Evolutionary conservation across 2,113 vertebrate species (phyloP).

Genomic region (Speoplatyrhinus poulsoni): DNA sequence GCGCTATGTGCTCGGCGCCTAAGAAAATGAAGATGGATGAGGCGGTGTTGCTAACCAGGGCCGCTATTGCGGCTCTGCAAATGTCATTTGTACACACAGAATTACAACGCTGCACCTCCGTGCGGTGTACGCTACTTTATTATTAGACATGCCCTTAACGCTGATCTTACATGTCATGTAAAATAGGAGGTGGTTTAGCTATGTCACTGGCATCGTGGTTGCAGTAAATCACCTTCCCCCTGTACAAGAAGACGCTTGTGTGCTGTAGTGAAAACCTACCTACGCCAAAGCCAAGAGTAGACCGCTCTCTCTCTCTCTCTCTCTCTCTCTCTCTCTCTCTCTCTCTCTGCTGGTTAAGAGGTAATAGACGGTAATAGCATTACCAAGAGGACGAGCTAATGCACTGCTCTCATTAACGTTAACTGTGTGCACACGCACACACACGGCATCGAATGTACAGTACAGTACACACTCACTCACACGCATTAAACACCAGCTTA

Average conservation of each 20-base stretch:
- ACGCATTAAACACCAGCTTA: background rate
- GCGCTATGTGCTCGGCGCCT: slow-evolving; percentile 9
- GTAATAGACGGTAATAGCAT: too few relatives aligned
- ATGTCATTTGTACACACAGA: slow-evolving; percentile 41
- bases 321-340: background rate
- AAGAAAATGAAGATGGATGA: slow-evolving; percentile 72
- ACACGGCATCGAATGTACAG: background rate
- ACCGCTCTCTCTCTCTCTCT: background rate
- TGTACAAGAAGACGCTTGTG: too few relatives aligned
- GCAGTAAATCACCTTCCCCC: slow-evolving; percentile 44
- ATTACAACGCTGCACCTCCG: slow-evolving; percentile 26
- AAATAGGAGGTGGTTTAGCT: slow-evolving; percentile 38
- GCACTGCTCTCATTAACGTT: slow-evolving; percentile 41
- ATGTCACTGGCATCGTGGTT: slow-evolving; percentile 25
- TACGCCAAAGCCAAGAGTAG: background rate
- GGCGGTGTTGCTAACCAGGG: slow-evolving; percentile 42
- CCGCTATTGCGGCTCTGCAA: slow-evolving; percentile 39
- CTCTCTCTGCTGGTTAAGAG: background rate
- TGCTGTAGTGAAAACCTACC: too few relatives aligned
- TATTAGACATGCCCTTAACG: background rate
- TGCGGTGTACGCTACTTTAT: slow-evolving; percentile 18
- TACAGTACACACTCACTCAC: background rate
- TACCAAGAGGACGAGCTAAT: slow-evolving; percentile 56
- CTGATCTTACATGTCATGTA: slow-evolving; percentile 37
- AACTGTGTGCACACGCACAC: background rate